Percentiles rank a stretch among this genome's conserved stretches.
These are phyloP conservation scores for Seison nebaliae DNA, from an alignment of 1,140 invertebrate genomes.

Conservation along the genomic window DNA sequence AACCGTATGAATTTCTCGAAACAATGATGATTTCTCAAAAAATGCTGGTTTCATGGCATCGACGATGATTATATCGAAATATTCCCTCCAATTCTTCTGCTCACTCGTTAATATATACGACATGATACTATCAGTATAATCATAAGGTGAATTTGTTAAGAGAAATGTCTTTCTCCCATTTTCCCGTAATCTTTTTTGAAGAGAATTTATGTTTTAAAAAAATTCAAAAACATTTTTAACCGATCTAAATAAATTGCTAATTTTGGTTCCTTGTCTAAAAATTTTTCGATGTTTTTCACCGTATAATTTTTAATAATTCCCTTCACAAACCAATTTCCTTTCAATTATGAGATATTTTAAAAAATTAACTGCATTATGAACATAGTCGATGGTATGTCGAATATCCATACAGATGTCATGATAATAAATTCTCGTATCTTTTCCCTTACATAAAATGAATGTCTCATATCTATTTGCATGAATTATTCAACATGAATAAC, in stretches of 20 bases:
- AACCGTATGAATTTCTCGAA: conserved; percentile 62
- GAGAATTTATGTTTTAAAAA: not conserved
- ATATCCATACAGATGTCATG: conserved; percentile 7
- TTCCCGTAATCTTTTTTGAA: conserved; percentile 5
- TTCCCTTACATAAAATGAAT: no score
- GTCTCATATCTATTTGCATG: no score
- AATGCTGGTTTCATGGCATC: conserved; percentile 84
- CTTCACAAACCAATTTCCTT: conserved; percentile 1
- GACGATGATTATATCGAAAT: conserved; percentile 88
- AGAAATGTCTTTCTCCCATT: conserved; percentile 56
- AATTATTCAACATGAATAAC: no score
- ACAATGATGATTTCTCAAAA: conserved; percentile 77
- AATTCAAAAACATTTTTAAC: conserved; percentile 2
- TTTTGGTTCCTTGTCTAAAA: conserved; percentile 3
- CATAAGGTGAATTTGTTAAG: conserved; percentile 82
- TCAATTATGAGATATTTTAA: not conserved
- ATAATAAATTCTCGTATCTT: conserved; percentile 5
- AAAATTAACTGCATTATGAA: not conserved
- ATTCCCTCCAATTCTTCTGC: conserved; percentile 48
- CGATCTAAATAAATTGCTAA: conserved; percentile 2
- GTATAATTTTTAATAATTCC: conserved; percentile 1
- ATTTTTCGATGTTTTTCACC: conserved; percentile 6
- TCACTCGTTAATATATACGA: conserved; percentile 3
- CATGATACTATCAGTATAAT: conserved; percentile 48
- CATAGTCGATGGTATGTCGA: conserved; percentile 3